Conservation (phyloP, 1,140 invertebrate genomes). For the Metopolophium dirhodum region DNA sequence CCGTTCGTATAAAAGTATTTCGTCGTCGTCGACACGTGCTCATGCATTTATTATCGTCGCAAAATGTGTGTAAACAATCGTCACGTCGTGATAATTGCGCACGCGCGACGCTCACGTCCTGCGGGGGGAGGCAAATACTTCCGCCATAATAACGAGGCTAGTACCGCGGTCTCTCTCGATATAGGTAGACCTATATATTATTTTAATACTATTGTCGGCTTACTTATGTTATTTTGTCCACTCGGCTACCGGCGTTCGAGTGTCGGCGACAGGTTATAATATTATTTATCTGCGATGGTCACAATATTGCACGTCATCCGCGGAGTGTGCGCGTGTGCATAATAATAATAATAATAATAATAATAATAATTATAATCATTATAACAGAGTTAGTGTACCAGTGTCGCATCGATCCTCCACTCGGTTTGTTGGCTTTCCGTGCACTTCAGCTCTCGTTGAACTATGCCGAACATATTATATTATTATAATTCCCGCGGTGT, state of each 20-base stretch:
- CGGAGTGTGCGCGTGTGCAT: not conserved
- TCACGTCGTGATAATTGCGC: not conserved
- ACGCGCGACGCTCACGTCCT: not conserved
- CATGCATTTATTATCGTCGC: not conserved
- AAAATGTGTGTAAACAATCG: conserved; percentile 27
- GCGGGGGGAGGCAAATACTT: not conserved
- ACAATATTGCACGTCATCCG: not conserved
- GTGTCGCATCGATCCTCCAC: not conserved
- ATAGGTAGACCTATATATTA: not conserved
- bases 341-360: not conserved
- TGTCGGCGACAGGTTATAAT: not conserved
- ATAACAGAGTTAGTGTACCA: not conserved
- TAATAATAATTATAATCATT: not conserved
- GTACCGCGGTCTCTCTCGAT: not conserved
- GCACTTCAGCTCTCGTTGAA: not conserved
- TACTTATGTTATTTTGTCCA: not conserved
- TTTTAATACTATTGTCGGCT: not conserved
- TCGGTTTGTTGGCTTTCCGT: not conserved
- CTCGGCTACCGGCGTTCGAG: not conserved
- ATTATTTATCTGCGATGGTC: not conserved
- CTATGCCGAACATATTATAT: not conserved
- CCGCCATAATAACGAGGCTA: not conserved
- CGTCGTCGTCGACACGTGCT: not conserved
- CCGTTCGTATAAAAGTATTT: not conserved
- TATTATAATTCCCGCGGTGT: not conserved